phyloP scores from a whole-genome alignment of 2,113 vertebrate genomes.

The Ifrita kowaldi region DNA sequence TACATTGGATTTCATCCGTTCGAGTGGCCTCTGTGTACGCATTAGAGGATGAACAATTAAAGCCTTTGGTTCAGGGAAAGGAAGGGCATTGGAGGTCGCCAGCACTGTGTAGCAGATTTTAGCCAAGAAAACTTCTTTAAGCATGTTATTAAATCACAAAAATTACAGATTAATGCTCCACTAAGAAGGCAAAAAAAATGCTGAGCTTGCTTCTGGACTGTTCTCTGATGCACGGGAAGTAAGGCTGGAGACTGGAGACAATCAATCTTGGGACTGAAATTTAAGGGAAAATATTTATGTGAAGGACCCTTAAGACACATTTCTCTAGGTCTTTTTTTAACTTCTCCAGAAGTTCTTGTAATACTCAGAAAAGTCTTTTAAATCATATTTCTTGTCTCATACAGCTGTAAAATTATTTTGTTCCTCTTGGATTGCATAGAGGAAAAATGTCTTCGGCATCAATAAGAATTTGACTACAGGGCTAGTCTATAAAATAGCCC shows the following conservation, averaged over 20 bases:
- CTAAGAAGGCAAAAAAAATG: conserved; percentile 2
- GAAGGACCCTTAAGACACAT: conserved; percentile 37
- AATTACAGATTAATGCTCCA: conserved; percentile 50
- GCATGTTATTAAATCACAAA: conserved; percentile 48
- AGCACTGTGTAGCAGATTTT: conserved; percentile 5
- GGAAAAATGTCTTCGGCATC: conserved; percentile 1
- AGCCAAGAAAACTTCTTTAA: conserved; percentile 49
- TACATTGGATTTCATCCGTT: conserved; percentile 38
- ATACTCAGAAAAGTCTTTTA: conserved; percentile 20
- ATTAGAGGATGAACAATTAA: conserved; percentile 4
- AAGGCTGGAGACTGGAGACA: not conserved
- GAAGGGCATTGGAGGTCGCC: conserved; percentile 29
- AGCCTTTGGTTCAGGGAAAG: conserved; percentile 22
- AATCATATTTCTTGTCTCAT: conserved; percentile 6
- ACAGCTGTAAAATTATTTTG: conserved; percentile 31
- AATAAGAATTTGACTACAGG: not conserved
- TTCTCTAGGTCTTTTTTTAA: conserved; percentile 28
- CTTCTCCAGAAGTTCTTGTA: conserved; percentile 45
- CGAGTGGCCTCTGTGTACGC: not conserved
- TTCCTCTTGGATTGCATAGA: not conserved
- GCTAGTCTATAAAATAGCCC: not conserved
- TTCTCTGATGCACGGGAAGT: conserved; percentile 10
- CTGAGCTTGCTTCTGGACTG: conserved; percentile 43
- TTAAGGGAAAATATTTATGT: conserved; percentile 39
- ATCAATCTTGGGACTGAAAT: conserved; percentile 40